Base-by-base conservation (phyloP, 2,113 vertebrate species). In the Melanerpes aurifrons region DNA sequence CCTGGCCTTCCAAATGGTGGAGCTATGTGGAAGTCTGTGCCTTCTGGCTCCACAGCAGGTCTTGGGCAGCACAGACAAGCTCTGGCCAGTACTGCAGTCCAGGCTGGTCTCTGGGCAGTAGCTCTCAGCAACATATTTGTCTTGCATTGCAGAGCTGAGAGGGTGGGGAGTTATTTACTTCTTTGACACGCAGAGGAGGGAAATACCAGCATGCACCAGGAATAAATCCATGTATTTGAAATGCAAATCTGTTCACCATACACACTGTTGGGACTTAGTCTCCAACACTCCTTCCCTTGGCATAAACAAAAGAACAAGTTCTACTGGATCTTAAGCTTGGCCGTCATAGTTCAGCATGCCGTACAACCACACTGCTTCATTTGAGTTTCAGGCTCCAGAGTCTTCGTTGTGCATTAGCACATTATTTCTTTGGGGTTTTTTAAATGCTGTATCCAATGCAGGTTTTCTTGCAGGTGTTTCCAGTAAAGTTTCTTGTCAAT, bases 121-220 rank as follows among this genome's bases (percentile, higher is more conserved):
- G 13, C 6, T 88, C 47, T 56, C 19, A 28, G n/a, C 68, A 70
- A 32, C 0, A 0, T 7, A 1, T 32, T 5, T n/a, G 13, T 10
- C 26, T 59, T 73, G 37, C 37, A 21, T 0, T 40, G 25, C 21
- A 64, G 43, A 86, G 48, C 15, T 22, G 26, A 18, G 32, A 16
- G 18, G 6, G 8, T 8, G 64, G 24, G 61, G 10, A 56, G 9
- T 29, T 32, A 50, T 32, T 43, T 31, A 3, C 43, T 26, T 61
- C 37, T 31, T 17, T 59, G 19, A 58, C 18, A 21, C 8, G 9
- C 4, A 61, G 16, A 63, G n/a, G 53, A 43, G 21, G 57, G 18
- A 74, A 75, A 78, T 21, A 1, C 25, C 28, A 28, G 22, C 31
- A 17, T 5, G 20, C 15, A 57, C 11, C 10, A 48, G 19, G 25